Evolutionary conservation across 2,797 vertebrate species (phyloP), one percentile per base, ranked within the genome.

Genomic region (Buceros bicornis): DNA sequence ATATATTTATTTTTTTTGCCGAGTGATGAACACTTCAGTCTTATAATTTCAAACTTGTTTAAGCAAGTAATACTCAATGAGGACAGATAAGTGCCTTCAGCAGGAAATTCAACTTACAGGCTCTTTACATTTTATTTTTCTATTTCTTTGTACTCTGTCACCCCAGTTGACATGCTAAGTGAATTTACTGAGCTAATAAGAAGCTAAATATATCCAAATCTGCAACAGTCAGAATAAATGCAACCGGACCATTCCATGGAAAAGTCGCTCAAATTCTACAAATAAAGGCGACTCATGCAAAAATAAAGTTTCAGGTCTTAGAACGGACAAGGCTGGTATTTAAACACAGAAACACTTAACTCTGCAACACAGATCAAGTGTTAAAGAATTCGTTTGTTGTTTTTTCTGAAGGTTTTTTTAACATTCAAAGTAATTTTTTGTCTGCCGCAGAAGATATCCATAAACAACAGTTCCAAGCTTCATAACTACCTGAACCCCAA

Each of bases 1-100:
- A 12, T 47, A 48, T 43, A 64, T 45, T 22, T 31, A 15, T 35
- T 54, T 67, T 33, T 90, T 95, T 81, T 79, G 81, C 93, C 93
- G 90, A 95, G 81, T 21, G 78, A 97, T 90, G 93, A 95, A 92
- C 82, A 72, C 71, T 64, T 76, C 60, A 74, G 56, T 58, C 76
- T 87, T 82, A 16, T 22, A 95, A 82, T 80, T 95, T 89, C 78
- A 54, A 95, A 96, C 96, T 92, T 97, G 96, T 93, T 95, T 82
- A 95, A 97, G 93, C 96, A 97, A 73, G 96, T 87, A 95, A 77
- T 64, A 31, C 26, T 64, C 73, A 35, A 53, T 47, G 74, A 94
- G 61, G 71, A 97, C 66, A 96, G 62, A 73, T 8, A 69, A 3
- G 1, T 70, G 87, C 51, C 80, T 87, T 84, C 53, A 91, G 77